Percentiles rank a stretch among this genome's conserved stretches.
Conservation (phyloP, 2,113 vertebrate genomes). For the Nothocercus julius region DNA sequence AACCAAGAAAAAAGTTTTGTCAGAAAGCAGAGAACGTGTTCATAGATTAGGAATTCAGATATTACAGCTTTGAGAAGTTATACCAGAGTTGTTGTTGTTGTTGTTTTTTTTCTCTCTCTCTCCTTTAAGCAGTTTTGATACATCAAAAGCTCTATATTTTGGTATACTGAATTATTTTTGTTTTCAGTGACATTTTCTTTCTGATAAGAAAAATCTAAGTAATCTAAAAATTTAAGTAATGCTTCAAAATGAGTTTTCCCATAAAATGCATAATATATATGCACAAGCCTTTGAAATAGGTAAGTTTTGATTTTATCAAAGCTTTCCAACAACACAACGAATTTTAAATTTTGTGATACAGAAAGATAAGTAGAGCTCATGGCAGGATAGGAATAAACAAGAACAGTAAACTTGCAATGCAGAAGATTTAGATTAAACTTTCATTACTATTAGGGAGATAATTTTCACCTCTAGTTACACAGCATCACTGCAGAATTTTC, state of each 20-base stretch:
- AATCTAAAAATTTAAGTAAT: slow-evolving; percentile 12
- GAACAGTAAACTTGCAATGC: background rate
- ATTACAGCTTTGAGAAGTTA: background rate
- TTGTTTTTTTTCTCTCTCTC: background rate
- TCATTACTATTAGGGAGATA: background rate
- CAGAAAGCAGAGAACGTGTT: background rate
- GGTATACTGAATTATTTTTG: background rate
- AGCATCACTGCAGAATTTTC: background rate
- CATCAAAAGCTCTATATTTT: background rate
- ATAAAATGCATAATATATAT: background rate
- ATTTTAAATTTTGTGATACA: background rate
- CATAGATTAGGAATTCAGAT: background rate
- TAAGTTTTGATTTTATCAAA: background rate
- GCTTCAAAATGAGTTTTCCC: background rate
- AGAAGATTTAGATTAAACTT: background rate
- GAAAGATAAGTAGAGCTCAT: background rate
- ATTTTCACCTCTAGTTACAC: background rate
- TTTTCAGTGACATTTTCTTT: slow-evolving; percentile 12
- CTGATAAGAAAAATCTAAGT: slow-evolving; percentile 8
- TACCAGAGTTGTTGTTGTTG: background rate
- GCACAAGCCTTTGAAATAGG: background rate
- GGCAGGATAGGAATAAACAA: background rate
- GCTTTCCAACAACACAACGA: background rate
- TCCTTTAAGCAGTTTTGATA: background rate
- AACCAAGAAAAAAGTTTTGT: background rate